These are phyloP conservation scores for Phylloscopus trochiloides DNA, from an alignment of 2,113 vertebrate species.

Conservation along the genomic window DNA sequence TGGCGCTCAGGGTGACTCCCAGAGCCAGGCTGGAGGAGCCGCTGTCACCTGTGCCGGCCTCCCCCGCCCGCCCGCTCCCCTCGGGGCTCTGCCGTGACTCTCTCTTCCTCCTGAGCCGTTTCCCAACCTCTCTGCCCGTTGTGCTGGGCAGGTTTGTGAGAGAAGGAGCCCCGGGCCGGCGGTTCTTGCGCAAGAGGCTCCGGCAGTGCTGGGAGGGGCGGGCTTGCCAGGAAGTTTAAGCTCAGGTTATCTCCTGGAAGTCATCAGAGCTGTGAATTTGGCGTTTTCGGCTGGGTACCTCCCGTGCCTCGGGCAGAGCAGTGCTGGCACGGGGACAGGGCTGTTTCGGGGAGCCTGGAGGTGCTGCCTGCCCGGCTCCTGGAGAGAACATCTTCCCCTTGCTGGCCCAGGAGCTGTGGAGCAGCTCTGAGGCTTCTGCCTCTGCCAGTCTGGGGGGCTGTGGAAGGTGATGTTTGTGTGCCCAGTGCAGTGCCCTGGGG, in stretches of 20 bases:
- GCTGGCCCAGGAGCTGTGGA: background rate
- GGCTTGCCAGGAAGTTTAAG: background rate
- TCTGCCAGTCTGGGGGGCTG: rapidly evolving
- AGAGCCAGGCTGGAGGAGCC: background rate
- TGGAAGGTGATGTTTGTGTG: rapidly evolving
- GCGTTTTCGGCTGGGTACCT: background rate
- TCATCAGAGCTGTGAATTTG: background rate
- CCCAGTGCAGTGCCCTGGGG: background rate
- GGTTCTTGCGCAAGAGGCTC: background rate
- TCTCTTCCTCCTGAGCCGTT: background rate
- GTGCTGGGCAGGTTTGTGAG: background rate
- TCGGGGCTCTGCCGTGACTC: background rate
- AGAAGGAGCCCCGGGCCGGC: background rate
- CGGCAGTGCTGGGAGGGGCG: background rate
- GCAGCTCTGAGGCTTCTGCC: background rate
- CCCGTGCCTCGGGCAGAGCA: background rate
- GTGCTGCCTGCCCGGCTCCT: background rate
- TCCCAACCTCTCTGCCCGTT: background rate
- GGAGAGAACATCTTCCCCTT: background rate
- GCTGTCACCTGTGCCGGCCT: rapidly evolving
- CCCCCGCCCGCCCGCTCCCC: rapidly evolving
- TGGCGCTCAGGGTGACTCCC: background rate
- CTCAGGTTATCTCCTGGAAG: background rate
- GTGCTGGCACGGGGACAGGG: rapidly evolving
- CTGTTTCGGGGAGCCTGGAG: background rate